These are phyloP conservation scores for Scytalopus superciliaris DNA, from an alignment of 2,113 vertebrate genomes.

Conservation along the genomic window DNA sequence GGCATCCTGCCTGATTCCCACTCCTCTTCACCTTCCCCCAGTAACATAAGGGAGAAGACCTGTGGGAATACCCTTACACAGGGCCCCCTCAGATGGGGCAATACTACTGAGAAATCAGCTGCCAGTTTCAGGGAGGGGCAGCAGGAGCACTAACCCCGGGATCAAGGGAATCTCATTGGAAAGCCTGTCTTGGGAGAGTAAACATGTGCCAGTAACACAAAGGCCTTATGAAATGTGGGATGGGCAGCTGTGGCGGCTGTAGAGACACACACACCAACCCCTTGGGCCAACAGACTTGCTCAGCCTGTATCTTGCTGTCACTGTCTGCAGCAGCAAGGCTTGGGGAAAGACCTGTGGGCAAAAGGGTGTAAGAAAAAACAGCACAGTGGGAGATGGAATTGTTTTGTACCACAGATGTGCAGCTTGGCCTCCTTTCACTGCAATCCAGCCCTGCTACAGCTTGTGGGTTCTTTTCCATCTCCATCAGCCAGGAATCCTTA, in stretches of 20 bases:
- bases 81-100: neutral
- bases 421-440: constrained; percentile 12
- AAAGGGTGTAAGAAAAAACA: neutral
- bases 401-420: constrained; percentile 31
- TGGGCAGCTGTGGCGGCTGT: neutral
- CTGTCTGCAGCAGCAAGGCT: neutral
- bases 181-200: neutral
- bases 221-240: constrained; percentile 35
- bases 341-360: neutral
- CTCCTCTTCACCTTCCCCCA: neutral
- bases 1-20: neutral
- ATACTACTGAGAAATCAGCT: neutral
- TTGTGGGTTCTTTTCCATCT: constrained; percentile 54
- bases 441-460: neutral
- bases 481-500: constrained; percentile 81
- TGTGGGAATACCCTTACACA: neutral
- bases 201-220: neutral
- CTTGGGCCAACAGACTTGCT: neutral
- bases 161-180: neutral
- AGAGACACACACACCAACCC: neutral
- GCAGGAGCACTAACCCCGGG: neutral
- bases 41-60: neutral
- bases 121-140: constrained; percentile 8
- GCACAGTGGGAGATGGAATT: neutral
- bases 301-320: neutral